phyloP scores from a whole-genome alignment of 2,888 invertebrate genomes.

The Nemapogon koenigi region DNA sequence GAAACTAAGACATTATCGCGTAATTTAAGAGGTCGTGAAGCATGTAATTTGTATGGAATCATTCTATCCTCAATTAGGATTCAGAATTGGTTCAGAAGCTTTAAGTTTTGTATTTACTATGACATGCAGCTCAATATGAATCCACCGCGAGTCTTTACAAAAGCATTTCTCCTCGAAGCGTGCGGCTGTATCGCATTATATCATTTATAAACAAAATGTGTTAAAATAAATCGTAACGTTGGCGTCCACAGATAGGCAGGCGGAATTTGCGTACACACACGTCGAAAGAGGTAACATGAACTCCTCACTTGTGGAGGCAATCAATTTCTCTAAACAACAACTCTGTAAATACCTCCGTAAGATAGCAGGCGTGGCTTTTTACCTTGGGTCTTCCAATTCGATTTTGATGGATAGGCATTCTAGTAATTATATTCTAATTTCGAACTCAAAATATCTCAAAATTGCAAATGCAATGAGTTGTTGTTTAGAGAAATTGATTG shows the following conservation, averaged over 20 bases:
- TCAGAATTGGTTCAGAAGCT: too few relatives aligned
- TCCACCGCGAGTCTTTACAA: constrained; percentile 35
- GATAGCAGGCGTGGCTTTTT: too few relatives aligned
- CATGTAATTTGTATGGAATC: too few relatives aligned
- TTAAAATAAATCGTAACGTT: constrained; percentile 60
- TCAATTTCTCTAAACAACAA: constrained; percentile 3
- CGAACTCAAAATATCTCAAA: too few relatives aligned
- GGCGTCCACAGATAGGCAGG: constrained; percentile 44
- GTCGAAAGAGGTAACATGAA: not conserved
- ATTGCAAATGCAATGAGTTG: not conserved
- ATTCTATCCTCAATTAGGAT: too few relatives aligned
- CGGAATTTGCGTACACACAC: constrained; percentile 25
- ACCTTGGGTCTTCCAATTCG: too few relatives aligned
- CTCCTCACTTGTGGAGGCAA: not conserved
- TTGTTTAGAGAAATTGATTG: constrained; percentile 3
- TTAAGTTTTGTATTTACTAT: too few relatives aligned
- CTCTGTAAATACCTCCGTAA: not conserved
- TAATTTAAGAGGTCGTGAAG: too few relatives aligned
- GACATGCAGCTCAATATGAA: constrained; percentile 28
- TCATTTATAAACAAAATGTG: constrained; percentile 67
- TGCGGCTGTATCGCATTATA: constrained; percentile 57
- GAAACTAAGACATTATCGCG: too few relatives aligned
- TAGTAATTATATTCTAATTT: too few relatives aligned
- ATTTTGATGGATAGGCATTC: too few relatives aligned
- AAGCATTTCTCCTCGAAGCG: constrained; percentile 42